Base-by-base conservation (phyloP, 2,797 vertebrate genomes). In the Anguilla anguilla region DNA sequence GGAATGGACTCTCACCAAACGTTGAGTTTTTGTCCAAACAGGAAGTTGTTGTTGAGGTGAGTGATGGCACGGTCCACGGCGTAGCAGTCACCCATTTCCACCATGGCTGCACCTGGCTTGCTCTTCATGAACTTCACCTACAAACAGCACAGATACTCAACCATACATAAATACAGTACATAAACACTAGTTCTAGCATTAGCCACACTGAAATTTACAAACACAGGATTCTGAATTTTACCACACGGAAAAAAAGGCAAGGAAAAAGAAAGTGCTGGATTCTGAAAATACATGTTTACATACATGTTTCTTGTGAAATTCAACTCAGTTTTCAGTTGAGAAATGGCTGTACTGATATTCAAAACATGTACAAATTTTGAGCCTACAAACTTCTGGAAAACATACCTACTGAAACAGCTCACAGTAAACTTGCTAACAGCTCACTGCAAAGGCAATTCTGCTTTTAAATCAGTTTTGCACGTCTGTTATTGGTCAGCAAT, bases 91-190 rank as follows among this genome's bases (percentile, higher is more conserved):
- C 97, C 97, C 98, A 98, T 99, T 90, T 99, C 97, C 86, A 98
- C 98, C 98, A 99, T 99, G 51, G 97, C 97, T 0, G 98, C 98
- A 2, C 98, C 98, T 0, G 98, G 98, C 87, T 99, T 99, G 91
- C 98, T 98, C 94, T 99, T 99, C 98, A 99, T 99, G 90, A 99
- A 99, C 90, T 99, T 98, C 59, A 98, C 96, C 98, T 98, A 83
- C 25, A 31, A 22, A 31, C 43, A 35, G 9, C 28, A 74, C n/a
- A 74, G n/a, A 74, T 35, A 35, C 11, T 74, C 9, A 74, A 35
- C 3, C 67, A 69, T 25, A 31, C 3, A 31, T 9, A 69, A 6
- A 31, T 9, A 9, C 67, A 9, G 13, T 19, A 61, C 19, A 61
- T 61, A 15, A 61, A 61, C 13, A 17, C 59, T 19, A 61, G 59